Evolutionary conservation across 2,113 vertebrate genomes (phyloP).

Genomic region (Sminthopsis crassicaudata): DNA sequence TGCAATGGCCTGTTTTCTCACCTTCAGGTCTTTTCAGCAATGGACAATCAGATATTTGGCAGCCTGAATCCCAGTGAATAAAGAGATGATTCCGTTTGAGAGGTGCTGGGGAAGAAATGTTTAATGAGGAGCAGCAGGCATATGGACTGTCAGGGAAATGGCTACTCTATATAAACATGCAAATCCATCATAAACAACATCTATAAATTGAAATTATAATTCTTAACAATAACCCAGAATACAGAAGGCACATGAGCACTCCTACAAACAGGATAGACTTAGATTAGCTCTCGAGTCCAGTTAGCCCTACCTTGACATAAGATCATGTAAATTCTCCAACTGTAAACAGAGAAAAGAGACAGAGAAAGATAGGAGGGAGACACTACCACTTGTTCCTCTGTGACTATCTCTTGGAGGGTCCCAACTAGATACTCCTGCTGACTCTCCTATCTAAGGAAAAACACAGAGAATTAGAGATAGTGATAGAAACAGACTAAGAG

Average conservation of each 20-base stretch:
- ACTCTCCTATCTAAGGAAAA: neutral
- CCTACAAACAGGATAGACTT: neutral
- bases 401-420: neutral
- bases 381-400: neutral
- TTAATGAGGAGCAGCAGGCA: neutral
- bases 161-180: neutral
- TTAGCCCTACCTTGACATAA: neutral
- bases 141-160: neutral
- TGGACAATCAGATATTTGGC: neutral
- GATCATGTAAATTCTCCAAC: neutral
- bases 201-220: neutral
- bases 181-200: neutral
- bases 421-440: neutral
- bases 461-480: neutral
- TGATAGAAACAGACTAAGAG: neutral
- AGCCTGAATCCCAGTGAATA: neutral
- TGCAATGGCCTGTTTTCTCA: neutral
- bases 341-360: neutral
- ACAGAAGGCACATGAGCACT: neutral
- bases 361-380: neutral
- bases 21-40: neutral
- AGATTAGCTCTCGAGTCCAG: neutral
- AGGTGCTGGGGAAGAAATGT: neutral
- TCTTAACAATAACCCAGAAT: neutral
- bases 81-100: neutral